Conservation (phyloP, 2,797 vertebrate genomes). For the Scolopax rusticola region DNA sequence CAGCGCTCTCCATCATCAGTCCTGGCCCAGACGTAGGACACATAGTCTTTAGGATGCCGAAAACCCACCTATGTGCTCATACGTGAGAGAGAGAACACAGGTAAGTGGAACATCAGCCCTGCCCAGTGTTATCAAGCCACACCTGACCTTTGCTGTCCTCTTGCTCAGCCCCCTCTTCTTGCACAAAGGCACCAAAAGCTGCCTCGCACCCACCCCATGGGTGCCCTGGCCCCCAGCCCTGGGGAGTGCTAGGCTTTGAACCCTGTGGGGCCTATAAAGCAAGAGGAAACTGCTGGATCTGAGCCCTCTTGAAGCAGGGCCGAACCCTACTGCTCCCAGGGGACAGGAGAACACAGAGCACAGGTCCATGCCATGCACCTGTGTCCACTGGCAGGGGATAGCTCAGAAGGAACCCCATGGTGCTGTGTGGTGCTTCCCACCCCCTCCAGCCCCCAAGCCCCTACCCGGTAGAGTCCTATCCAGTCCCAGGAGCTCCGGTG, state of each 20-base stretch:
- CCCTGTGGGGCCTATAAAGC: not conserved
- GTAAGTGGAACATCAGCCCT: not conserved
- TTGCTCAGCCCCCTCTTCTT: not conserved
- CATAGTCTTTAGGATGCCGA: slow-evolving; percentile 96
- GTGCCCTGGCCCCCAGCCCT: not conserved
- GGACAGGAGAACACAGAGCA: not conserved
- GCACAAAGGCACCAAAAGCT: not conserved
- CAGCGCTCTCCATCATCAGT: slow-evolving; percentile 90
- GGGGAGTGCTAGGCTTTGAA: not conserved
- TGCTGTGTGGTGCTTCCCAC: not conserved
- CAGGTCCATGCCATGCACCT: not conserved
- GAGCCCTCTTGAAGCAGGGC: not conserved
- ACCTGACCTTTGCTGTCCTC: not conserved
- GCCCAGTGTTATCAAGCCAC: accelerated
- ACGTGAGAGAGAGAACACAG: not conserved
- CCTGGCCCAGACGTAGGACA: slow-evolving; percentile 95
- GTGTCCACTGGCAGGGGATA: accelerated
- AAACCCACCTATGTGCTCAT: slow-evolving; percentile 88
- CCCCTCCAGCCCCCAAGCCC: slow-evolving; percentile 12
- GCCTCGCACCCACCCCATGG: not conserved
- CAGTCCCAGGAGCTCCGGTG: slow-evolving; percentile 98
- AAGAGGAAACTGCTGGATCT: not conserved
- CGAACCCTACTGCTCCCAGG: not conserved
- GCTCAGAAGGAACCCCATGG: not conserved
- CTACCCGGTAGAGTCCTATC: slow-evolving; percentile 96